Evolutionary conservation across 2,113 vertebrate species (phyloP).

Genomic region (Lamprologus tigripictilis): DNA sequence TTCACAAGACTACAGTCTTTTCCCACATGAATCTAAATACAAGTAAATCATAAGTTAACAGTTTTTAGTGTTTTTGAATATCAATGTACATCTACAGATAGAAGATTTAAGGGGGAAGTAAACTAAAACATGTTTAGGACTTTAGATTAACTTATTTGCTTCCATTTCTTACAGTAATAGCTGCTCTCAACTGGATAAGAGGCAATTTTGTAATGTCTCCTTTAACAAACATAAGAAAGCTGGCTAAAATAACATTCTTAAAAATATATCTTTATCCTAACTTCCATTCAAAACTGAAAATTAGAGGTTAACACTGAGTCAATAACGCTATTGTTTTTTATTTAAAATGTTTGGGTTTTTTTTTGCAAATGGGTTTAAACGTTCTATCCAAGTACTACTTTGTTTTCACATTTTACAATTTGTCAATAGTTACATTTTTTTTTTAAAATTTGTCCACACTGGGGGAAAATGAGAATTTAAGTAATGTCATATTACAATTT

Average conservation of each 20-base stretch:
- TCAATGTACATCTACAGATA: background rate
- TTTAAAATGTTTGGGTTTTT: fast-evolving
- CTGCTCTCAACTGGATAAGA: background rate
- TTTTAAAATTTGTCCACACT: background rate
- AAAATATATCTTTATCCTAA: background rate
- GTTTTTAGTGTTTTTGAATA: background rate
- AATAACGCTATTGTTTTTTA: background rate
- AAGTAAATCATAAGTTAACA: background rate
- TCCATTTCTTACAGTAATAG: background rate
- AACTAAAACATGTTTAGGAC: background rate
- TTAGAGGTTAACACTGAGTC: background rate
- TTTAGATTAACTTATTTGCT: background rate
- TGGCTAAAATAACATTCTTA: background rate
- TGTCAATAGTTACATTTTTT: background rate
- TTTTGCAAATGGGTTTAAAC: background rate
- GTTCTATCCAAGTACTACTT: background rate
- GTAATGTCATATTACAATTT: background rate
- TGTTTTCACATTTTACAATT: background rate
- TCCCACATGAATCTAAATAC: background rate
- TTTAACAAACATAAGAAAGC: background rate
- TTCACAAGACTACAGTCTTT: background rate
- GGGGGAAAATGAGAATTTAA: background rate
- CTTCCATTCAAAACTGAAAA: background rate
- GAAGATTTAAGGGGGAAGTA: background rate
- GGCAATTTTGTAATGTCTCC: background rate